phyloP scores from a whole-genome alignment of 2,888 invertebrate genomes.

The Agriotes lineatus region DNA sequence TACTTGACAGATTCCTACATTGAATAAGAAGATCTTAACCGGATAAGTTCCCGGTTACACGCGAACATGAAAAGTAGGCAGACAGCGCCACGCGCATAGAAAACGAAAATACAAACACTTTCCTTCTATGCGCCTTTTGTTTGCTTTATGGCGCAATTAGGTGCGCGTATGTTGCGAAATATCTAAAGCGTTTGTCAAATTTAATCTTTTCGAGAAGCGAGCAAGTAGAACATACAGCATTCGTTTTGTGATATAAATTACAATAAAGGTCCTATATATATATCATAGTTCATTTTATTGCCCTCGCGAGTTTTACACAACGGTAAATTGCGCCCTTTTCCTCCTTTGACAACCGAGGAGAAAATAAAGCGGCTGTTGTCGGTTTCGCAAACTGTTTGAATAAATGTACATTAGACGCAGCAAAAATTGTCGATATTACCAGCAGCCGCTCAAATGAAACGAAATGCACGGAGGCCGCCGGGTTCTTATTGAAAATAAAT shows the following conservation, averaged over 20 bases:
- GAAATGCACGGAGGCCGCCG: not conserved
- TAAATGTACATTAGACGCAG: slow-evolving; percentile 21
- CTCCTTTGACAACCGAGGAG: slow-evolving; percentile 18
- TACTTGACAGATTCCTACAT: slow-evolving; percentile 9
- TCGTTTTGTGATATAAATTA: slow-evolving; percentile 23
- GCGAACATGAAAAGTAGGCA: slow-evolving; percentile 1
- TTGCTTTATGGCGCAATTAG: not conserved
- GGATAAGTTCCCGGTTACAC: slow-evolving; percentile 5
- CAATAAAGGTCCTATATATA: slow-evolving; percentile 21
- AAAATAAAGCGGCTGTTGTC: slow-evolving; percentile 23
- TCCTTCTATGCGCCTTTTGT: not conserved
- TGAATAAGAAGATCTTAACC: slow-evolving; percentile 8
- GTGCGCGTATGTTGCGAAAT: not conserved
- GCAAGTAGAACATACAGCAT: slow-evolving; percentile 9
- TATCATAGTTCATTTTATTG: slow-evolving; percentile 29
- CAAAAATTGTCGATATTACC: slow-evolving; percentile 8
- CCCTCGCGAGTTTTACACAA: slow-evolving; percentile 21
- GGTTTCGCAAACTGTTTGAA: slow-evolving; percentile 24
- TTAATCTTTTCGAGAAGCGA: slow-evolving; percentile 18
- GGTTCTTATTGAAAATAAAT: not conserved
- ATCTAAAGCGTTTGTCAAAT: slow-evolving; percentile 20
- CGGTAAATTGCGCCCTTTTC: slow-evolving; percentile 30
- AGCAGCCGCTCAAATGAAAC: not conserved
- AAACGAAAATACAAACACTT: slow-evolving; percentile 11
- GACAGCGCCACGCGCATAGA: not conserved